Conservation (phyloP, 2,888 invertebrate genomes). For the Reticulitermes lucifugus region DNA sequence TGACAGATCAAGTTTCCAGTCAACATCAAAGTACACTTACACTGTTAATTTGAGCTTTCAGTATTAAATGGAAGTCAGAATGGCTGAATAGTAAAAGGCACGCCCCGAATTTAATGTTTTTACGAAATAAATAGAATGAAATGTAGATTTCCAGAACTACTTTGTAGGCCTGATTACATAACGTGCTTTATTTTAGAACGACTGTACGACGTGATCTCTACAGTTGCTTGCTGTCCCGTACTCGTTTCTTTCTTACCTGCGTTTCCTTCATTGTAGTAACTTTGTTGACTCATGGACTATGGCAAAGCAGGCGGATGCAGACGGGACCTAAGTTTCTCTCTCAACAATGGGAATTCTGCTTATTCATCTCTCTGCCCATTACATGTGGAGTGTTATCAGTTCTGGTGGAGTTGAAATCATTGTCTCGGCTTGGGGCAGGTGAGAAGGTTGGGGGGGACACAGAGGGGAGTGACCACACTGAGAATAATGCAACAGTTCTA, state of each 20-base stretch:
- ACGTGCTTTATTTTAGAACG: not conserved
- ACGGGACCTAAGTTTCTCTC: constrained; percentile 1
- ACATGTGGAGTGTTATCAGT: constrained; percentile 4
- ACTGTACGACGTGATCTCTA: not conserved
- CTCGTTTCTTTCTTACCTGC: not conserved
- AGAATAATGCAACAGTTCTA: not conserved
- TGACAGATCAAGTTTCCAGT: no score
- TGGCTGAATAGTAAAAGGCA: no score
- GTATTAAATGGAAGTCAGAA: no score
- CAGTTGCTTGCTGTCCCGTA: not conserved
- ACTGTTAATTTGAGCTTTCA: no score
- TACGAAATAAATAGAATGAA: no score
- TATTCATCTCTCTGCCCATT: not conserved
- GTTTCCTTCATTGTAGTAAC: constrained; percentile 2
- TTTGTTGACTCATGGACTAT: constrained; percentile 16
- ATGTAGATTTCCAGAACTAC: no score
- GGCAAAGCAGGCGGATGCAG: constrained; percentile 1
- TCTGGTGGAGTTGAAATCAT: not conserved
- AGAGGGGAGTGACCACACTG: not conserved
- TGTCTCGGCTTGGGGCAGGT: not conserved
- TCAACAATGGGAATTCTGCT: not conserved
- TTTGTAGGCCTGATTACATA: no score
- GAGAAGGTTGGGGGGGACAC: not conserved
- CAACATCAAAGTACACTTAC: no score
- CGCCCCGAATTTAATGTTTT: no score